Evolutionary conservation across 2,797 vertebrate species (phyloP), one percentile per base, ranked within the genome.

Genomic region (Pseudopleuronectes americanus): DNA sequence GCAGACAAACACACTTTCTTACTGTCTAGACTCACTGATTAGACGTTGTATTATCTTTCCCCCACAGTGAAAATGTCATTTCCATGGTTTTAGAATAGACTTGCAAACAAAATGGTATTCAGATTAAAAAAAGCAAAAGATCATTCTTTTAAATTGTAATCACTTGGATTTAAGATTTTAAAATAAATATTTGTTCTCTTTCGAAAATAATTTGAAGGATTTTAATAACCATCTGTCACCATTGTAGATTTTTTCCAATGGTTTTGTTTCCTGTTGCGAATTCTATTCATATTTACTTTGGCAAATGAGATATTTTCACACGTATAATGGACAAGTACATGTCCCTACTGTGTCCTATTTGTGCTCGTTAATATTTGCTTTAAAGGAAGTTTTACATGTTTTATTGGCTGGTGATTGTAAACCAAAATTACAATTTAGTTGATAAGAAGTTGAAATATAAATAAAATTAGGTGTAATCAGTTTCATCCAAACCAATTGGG

Each of bases 301-400:
- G 59, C 31, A 59, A 76, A 8, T 45, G n/a, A 36, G 26, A 58
- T 64, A 52, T 69, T 83, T 71, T 84, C 71, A 71, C 61, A 87
- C 17, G 0, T 56, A 55, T 53, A 62, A 53, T 79, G 65, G 70
- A 74, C 24, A 28, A 8, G 47, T 64, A 63, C 6, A 33, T 13
- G 1, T 65, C 10, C 23, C 57, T 48, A 67, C 6, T 67, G 21
- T 57, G 43, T 19, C 17, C 43, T 45, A 24, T n/a, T 57, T 45
- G n/a, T 62, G 60, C 10, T 45, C 65, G 59, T 51, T 64, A 10
- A 58, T 51, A 53, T 2, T 45, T 22, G 4, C 1, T 33, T 62
- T 31, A 52, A 6, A 43, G 59, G 74, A 54, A 52, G 12, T 73
- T 68, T 48, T 59, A 16, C 12, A 38, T 43, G 6, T 19, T 68